Conservation (phyloP, 1,140 invertebrate species). For the Paralvinella palmiformis region DNA sequence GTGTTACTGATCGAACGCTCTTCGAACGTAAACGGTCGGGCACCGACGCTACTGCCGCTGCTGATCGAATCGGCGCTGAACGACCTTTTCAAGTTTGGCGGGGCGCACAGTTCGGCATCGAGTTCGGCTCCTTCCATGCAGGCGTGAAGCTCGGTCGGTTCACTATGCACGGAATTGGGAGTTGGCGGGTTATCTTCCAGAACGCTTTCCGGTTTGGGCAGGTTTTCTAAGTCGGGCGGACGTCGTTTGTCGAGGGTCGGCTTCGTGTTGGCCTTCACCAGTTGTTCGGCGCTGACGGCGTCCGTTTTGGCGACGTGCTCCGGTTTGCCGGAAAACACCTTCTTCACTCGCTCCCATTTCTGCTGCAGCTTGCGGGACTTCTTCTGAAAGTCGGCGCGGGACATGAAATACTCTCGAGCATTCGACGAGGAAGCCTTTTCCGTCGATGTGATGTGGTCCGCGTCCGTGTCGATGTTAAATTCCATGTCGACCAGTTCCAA, state of each 20-base stretch:
- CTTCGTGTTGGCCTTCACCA: conserved; percentile 8
- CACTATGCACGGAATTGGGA: conserved; percentile 8
- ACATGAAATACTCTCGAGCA: background rate
- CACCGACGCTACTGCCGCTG: too few species aligned
- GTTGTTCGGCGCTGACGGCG: background rate
- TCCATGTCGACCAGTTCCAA: background rate
- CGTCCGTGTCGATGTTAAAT: conserved; percentile 58
- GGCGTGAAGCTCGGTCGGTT: background rate
- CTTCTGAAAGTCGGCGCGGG: background rate
- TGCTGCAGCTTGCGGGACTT: conserved; percentile 26
- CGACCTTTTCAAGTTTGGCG: too few species aligned
- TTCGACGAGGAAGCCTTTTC: background rate
- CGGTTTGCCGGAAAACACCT: conserved; percentile 35
- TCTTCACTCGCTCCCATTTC: conserved; percentile 45
- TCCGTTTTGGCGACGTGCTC: background rate
- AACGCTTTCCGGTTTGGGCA: too few species aligned
- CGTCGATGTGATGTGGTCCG: conserved; percentile 57
- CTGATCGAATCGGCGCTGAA: too few species aligned
- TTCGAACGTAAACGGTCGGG: too few species aligned
- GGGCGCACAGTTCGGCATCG: too few species aligned
- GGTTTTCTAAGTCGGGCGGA: too few species aligned
- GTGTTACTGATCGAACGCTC: too few species aligned
- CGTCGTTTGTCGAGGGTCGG: background rate
- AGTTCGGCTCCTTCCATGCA: too few species aligned
- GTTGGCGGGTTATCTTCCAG: background rate